phyloP scores from a whole-genome alignment of 2,797 vertebrate species.

The Platyrinchus mystaceus region DNA sequence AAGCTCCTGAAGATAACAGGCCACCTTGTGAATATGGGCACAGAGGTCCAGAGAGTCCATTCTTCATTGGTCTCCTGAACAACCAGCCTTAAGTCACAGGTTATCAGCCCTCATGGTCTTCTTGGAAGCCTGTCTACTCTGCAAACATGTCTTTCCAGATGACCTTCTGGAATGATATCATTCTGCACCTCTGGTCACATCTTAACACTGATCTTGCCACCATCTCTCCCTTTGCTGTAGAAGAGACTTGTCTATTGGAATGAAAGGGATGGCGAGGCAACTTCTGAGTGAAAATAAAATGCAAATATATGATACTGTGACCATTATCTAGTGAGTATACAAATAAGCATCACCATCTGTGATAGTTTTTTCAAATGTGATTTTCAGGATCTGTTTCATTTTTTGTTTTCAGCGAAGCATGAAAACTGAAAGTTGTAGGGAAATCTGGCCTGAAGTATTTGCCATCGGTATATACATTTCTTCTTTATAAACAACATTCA shows the following conservation, averaged over 20 bases:
- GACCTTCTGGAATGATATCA: background rate
- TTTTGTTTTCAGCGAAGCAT: conserved; percentile 37
- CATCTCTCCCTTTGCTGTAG: background rate
- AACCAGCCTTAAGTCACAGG: background rate
- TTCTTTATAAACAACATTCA: background rate
- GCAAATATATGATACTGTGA: conserved; percentile 41
- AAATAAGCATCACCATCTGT: conserved; percentile 62
- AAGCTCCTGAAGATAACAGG: background rate
- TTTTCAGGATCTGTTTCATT: conserved; percentile 43
- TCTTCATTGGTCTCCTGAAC: background rate
- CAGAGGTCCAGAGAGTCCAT: background rate
- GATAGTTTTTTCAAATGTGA: conserved; percentile 36
- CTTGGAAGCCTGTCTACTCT: background rate
- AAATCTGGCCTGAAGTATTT: conserved; percentile 43
- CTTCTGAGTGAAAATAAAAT: conserved; percentile 60
- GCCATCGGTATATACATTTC: background rate
- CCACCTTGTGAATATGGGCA: background rate
- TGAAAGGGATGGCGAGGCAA: background rate
- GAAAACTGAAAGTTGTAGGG: conserved; percentile 23
- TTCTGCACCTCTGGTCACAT: background rate
- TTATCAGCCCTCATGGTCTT: background rate
- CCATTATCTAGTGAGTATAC: conserved; percentile 43
- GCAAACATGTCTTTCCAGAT: background rate
- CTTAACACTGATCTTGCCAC: background rate
- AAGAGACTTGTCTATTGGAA: background rate